These are phyloP conservation scores for Tetrax tetrax DNA, from an alignment of 2,113 vertebrate species.

Conservation along the genomic window DNA sequence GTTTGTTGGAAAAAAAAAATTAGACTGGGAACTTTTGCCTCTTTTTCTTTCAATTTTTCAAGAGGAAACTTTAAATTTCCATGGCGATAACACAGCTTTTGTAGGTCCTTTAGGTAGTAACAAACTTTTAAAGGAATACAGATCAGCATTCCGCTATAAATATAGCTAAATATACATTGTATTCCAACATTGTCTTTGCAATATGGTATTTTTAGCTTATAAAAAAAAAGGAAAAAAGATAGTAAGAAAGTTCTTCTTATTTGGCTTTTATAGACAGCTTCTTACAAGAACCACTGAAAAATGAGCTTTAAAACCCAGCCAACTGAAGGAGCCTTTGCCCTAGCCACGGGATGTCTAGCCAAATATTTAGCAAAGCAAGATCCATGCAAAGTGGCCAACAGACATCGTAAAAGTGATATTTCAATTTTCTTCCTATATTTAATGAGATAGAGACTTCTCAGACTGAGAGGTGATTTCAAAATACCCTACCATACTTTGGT, in stretches of 20 bases:
- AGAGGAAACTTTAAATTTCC: not conserved
- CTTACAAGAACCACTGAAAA: not conserved
- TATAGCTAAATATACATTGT: not conserved
- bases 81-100: not conserved
- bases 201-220: not conserved
- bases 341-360: not conserved
- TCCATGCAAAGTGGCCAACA: not conserved
- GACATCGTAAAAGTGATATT: not conserved
- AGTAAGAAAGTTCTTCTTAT: not conserved
- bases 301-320: not conserved
- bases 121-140: not conserved
- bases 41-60: not conserved
- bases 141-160: not conserved
- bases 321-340: not conserved
- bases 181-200: not conserved
- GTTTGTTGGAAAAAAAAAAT: not conserved
- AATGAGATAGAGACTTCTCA: not conserved
- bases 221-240: not conserved
- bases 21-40: not conserved
- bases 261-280: not conserved
- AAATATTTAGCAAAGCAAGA: not conserved
- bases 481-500: not conserved
- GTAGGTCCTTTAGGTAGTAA: not conserved
- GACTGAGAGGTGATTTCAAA: not conserved
- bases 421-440: not conserved